phyloP scores from a whole-genome alignment of 2,888 invertebrate genomes.

The Phorcus lineatus region DNA sequence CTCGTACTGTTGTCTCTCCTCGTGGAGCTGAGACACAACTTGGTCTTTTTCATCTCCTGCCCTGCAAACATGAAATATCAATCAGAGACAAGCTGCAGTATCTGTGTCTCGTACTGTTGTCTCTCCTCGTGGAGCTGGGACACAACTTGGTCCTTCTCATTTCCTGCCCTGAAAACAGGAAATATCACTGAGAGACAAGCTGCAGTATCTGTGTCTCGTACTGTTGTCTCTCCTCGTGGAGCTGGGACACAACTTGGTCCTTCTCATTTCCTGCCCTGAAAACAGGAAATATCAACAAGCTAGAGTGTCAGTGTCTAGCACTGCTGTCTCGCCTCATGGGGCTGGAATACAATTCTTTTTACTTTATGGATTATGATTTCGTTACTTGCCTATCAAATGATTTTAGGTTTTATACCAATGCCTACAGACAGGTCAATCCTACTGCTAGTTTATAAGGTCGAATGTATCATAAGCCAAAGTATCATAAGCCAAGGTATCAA shows the following conservation, averaged over 20 bases:
- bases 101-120: slow-evolving; percentile 61
- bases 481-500: too few species aligned
- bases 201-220: slow-evolving; percentile 64
- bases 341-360: too few species aligned
- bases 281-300: neutral
- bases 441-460: too few species aligned
- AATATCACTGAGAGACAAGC: slow-evolving; percentile 44
- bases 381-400: too few species aligned
- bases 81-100: slow-evolving; percentile 55
- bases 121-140: slow-evolving; percentile 61
- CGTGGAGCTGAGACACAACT: slow-evolving; percentile 55
- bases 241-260: slow-evolving; percentile 58
- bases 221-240: slow-evolving; percentile 60
- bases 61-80: slow-evolving; percentile 41
- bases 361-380: too few species aligned
- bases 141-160: slow-evolving; percentile 66
- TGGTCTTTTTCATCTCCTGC: slow-evolving; percentile 69
- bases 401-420: too few species aligned
- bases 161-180: slow-evolving; percentile 58
- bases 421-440: too few species aligned
- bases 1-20: slow-evolving; percentile 63
- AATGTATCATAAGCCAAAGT: too few species aligned
- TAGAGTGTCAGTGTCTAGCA: too few species aligned
- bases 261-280: slow-evolving; percentile 69
- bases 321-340: too few species aligned